Evolutionary conservation across 2,888 invertebrate species (phyloP).

Genomic region (Argynnis bischoffii): DNA sequence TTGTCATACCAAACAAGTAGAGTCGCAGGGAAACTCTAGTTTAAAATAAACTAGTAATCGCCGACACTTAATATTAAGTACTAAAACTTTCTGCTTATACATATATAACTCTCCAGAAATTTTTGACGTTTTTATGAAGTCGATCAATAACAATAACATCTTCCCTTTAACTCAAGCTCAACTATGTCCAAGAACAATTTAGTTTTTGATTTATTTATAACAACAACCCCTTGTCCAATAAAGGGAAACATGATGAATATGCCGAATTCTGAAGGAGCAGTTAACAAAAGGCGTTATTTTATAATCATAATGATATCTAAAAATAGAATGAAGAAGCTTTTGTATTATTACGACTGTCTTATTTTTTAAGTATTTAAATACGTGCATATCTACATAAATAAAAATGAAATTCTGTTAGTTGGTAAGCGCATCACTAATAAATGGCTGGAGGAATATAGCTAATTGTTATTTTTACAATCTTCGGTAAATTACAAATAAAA

Average conservation of each 20-base stretch:
- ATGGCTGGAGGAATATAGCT: too few relatives aligned
- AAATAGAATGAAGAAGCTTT: not conserved
- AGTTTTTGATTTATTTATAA: slow-evolving; percentile 65
- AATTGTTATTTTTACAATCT: too few relatives aligned
- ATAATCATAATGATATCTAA: slow-evolving; percentile 20
- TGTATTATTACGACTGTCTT: not conserved
- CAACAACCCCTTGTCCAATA: slow-evolving; percentile 58
- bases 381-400: too few relatives aligned
- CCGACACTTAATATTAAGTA: too few relatives aligned
- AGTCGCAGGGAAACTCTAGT: too few relatives aligned
- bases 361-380: not conserved
- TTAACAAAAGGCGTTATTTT: slow-evolving; percentile 33
- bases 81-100: too few relatives aligned
- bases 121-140: slow-evolving; percentile 4
- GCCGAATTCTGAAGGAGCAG: slow-evolving; percentile 29
- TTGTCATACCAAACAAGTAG: too few relatives aligned
- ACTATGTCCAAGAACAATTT: slow-evolving; percentile 47
- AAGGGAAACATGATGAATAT: slow-evolving; percentile 53
- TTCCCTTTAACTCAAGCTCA: slow-evolving; percentile 53
- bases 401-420: too few relatives aligned
- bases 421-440: too few relatives aligned
- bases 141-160: slow-evolving; percentile 29
- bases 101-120: not conserved
- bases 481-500: too few relatives aligned
- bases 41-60: too few relatives aligned